Percentiles rank a stretch among this genome's conserved stretches.
Evolutionary conservation across 2,888 invertebrate species (phyloP).

Genomic region (Microctonus aethiopoides): DNA sequence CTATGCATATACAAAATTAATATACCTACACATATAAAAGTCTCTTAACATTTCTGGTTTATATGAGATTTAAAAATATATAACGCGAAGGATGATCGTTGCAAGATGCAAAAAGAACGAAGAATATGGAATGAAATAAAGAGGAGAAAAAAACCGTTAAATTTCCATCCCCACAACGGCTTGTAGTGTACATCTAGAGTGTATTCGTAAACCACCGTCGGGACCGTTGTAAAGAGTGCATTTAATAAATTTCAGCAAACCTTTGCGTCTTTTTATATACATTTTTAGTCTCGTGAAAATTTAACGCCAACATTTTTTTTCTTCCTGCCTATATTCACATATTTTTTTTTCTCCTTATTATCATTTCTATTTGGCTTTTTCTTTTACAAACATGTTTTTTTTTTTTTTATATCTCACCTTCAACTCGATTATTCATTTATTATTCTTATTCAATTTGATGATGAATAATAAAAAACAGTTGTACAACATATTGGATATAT

Average conservation of each 20-base stretch:
- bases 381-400: too few relatives aligned
- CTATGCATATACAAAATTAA: neutral
- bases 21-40: neutral
- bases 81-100: neutral
- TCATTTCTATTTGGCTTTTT: too few relatives aligned
- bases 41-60: constrained; percentile 4
- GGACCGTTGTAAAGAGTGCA: constrained; percentile 41
- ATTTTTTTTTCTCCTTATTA: constrained; percentile 18
- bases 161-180: neutral
- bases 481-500: too few relatives aligned
- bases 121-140: constrained; percentile 8
- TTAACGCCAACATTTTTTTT: constrained; percentile 40
- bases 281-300: constrained; percentile 38
- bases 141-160: neutral
- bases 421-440: too few relatives aligned
- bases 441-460: too few relatives aligned
- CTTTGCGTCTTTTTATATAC: constrained; percentile 12
- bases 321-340: constrained; percentile 25
- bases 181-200: constrained; percentile 29
- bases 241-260: constrained; percentile 40
- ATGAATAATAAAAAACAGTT: too few relatives aligned
- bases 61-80: neutral
- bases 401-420: too few relatives aligned
- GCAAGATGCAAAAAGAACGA: constrained; percentile 10
- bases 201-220: constrained; percentile 39